phyloP scores from a whole-genome alignment of 2,797 vertebrate genomes.

The Mormyrops attenuatus region DNA sequence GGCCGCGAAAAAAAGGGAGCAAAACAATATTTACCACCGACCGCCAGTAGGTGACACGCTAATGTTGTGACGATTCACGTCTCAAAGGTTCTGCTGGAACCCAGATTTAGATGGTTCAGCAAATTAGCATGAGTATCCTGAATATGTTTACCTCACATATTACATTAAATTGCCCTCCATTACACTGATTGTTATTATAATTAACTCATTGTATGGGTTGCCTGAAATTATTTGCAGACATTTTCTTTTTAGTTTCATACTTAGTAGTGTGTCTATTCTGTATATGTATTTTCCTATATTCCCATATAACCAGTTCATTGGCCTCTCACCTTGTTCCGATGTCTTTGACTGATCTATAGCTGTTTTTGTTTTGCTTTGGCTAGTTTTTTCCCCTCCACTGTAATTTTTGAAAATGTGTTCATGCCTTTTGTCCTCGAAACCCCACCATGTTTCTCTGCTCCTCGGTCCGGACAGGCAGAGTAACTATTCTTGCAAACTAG shows the following conservation, averaged over 20 bases:
- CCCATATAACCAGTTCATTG: background rate
- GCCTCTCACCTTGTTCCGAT: background rate
- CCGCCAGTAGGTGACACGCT: background rate
- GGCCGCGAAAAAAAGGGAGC: background rate
- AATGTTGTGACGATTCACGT: background rate
- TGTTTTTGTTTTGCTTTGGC: background rate
- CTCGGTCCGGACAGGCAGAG: constrained; percentile 26
- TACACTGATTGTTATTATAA: background rate
- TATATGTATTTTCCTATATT: background rate
- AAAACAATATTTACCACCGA: background rate
- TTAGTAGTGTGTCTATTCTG: background rate
- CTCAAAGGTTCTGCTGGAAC: background rate
- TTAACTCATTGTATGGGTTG: background rate
- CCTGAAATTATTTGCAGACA: background rate
- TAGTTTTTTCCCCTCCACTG: background rate
- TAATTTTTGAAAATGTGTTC: constrained; percentile 24
- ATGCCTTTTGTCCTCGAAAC: constrained; percentile 28
- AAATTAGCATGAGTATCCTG: background rate
- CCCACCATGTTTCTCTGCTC: constrained; percentile 24
- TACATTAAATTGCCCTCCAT: background rate
- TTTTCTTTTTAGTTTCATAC: background rate
- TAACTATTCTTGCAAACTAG: constrained; percentile 31
- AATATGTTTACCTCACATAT: constrained; percentile 25
- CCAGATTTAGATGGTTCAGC: background rate
- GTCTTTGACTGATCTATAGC: background rate